Evolutionary conservation across 2,113 vertebrate genomes (phyloP).

Genomic region (Bos indicus): DNA sequence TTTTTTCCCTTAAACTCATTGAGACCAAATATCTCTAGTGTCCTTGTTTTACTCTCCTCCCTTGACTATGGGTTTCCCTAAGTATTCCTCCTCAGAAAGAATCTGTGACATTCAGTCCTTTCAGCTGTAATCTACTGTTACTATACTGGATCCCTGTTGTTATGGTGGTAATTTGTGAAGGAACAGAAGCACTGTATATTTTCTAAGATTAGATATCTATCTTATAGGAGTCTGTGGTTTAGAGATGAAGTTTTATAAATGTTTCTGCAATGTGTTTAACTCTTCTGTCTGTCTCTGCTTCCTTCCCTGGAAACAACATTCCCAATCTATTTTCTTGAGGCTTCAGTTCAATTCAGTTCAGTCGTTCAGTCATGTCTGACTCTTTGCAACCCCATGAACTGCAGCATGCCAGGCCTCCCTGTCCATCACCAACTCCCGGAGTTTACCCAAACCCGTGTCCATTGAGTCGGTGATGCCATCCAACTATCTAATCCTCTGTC

Average conservation of each 20-base stretch:
- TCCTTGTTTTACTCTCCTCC: not conserved
- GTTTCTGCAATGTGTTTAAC: not conserved
- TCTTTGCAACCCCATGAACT: not conserved
- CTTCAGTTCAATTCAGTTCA: not conserved
- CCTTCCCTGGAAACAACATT: not conserved
- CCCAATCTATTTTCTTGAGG: not conserved
- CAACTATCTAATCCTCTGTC: not conserved
- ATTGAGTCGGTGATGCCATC: fast-evolving
- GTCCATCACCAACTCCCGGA: not conserved
- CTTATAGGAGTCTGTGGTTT: not conserved
- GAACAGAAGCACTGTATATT: not conserved
- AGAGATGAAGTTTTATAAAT: not conserved
- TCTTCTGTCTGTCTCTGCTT: not conserved
- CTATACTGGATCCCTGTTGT: not conserved
- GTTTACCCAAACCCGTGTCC: not conserved
- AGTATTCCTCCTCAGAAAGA: not conserved
- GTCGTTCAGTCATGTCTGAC: fast-evolving
- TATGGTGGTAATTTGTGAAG: not conserved
- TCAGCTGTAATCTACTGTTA: not conserved
- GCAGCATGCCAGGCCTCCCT: fast-evolving
- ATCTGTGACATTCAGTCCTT: not conserved
- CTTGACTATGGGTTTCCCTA: not conserved
- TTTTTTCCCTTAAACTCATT: not conserved
- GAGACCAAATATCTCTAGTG: not conserved
- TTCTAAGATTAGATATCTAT: not conserved